Evolutionary conservation across 2,888 invertebrate species (phyloP).

Genomic region (Laspeyria flexula): DNA sequence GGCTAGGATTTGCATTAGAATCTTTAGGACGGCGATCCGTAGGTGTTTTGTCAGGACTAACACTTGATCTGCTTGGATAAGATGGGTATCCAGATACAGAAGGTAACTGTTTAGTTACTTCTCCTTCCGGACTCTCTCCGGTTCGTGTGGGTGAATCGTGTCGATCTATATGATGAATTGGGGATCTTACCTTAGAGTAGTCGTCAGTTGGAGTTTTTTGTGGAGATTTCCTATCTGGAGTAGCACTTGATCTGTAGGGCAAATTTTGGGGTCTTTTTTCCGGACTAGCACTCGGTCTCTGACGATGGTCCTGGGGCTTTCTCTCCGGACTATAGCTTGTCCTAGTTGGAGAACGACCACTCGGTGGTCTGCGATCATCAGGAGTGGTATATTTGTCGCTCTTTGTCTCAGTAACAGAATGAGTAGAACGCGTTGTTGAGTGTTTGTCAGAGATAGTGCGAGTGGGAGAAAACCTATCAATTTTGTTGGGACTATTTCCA

Average conservation of each 20-base stretch:
- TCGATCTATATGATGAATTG: conserved; percentile 21
- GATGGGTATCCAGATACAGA: conserved; percentile 15
- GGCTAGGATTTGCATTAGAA: conserved; percentile 32
- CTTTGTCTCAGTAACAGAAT: conserved; percentile 60
- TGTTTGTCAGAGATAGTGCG: conserved; percentile 60
- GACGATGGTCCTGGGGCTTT: conserved; percentile 52
- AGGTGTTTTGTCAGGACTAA: conserved; percentile 31
- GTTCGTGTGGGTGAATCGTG: conserved; percentile 40
- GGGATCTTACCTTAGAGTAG: conserved; percentile 17
- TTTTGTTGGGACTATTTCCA: conserved; percentile 61
- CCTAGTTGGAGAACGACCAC: conserved; percentile 60
- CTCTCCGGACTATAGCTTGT: conserved; percentile 62
- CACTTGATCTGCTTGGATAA: conserved; percentile 18
- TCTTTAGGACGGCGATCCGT: conserved; percentile 8
- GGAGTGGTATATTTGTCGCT: conserved; percentile 56
- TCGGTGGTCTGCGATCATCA: conserved; percentile 57
- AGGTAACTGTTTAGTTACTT: conserved; percentile 22
- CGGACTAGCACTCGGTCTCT: conserved; percentile 64
- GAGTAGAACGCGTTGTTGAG: conserved; percentile 62
- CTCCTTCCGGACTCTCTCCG: conserved; percentile 53
- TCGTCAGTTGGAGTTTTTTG: conserved; percentile 23
- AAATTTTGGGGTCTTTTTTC: conserved; percentile 58
- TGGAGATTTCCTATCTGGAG: conserved; percentile 53
- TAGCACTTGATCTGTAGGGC: conserved; percentile 45
- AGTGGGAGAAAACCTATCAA: conserved; percentile 69